Base-by-base conservation (phyloP, 2,797 vertebrate genomes). In the Hemibagrus guttatus region DNA sequence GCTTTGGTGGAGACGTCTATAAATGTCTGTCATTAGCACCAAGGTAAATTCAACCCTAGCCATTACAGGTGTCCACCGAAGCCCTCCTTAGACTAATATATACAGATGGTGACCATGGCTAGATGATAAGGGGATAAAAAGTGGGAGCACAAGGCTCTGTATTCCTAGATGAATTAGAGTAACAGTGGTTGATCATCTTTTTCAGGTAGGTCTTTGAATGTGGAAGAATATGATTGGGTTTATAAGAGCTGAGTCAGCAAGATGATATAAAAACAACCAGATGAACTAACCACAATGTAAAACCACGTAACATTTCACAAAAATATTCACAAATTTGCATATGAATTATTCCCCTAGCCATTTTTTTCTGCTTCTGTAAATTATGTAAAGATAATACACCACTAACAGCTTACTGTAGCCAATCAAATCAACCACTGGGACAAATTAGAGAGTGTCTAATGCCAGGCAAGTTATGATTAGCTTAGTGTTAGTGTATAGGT, bases 1-100 rank as follows among this genome's bases (percentile, higher is more conserved):
- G 88, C 88, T 89, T 81, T 86, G 85, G 88, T 86, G 85, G 88
- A 91, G 91, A 91, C 85, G 83, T 88, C 84, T 85, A 90, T 89
- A 88, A 91, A 91, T 85, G 71, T 87, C 90, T 93, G 90, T 93
- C 91, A 92, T 93, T 93, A 92, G 64, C 72, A 52, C 28, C 72
- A 85, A 92, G 88, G 87, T 89, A 89, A 91, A 92, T 91, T 89
- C 89, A 88, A 83, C 84, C 72, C 82, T 85, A 87, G 84, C 88
- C 91, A 91, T 92, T 92, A 91, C 88, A 92, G 92, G 87, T 90
- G 82, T 86, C 87, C 82, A 75, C 76, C 64, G 61, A 87, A 86
- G 84, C 58, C 81, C 80, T 80, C 79, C 54, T 61, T 85, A 84
- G 78, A 75, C 75, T 61, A 81, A 61, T 68, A 63, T 80, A 85